These are phyloP conservation scores for Spatula clypeata DNA, from an alignment of 2,797 vertebrate genomes.

Conservation along the genomic window DNA sequence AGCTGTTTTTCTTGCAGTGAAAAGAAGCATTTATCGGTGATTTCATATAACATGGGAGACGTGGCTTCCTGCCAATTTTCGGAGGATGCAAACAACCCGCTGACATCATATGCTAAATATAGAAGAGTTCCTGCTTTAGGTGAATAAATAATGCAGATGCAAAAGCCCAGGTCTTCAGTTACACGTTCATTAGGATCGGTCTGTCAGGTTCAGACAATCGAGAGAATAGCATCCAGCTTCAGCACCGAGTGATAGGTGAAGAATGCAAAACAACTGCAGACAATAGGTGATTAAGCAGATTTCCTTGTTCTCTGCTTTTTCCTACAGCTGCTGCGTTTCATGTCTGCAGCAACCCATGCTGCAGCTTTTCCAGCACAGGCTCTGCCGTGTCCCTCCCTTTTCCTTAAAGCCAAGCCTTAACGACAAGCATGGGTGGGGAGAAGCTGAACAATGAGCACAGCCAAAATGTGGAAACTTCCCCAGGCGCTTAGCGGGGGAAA, in stretches of 20 bases:
- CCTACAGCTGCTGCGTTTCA: constrained; percentile 24
- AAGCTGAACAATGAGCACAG: constrained; percentile 29
- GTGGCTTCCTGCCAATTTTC: constrained; percentile 83
- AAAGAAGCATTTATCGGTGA: constrained; percentile 85
- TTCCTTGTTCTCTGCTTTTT: constrained; percentile 40
- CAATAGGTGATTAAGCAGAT: constrained; percentile 59
- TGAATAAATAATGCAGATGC: constrained; percentile 83
- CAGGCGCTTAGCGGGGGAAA: not conserved
- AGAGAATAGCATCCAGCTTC: constrained; percentile 71
- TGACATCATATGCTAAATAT: constrained; percentile 87
- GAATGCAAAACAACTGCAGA: constrained; percentile 62
- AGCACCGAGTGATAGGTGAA: constrained; percentile 59
- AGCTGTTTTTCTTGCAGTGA: constrained; percentile 85
- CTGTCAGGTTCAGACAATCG: constrained; percentile 78
- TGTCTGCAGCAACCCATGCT: not conserved
- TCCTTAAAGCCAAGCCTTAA: constrained; percentile 33
- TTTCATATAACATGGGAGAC: constrained; percentile 87
- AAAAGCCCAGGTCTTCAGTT: constrained; percentile 73
- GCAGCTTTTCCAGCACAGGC: constrained; percentile 27
- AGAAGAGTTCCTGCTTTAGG: constrained; percentile 80
- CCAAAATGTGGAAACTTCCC: constrained; percentile 13
- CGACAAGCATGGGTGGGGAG: constrained; percentile 22
- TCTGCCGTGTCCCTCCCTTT: not conserved
- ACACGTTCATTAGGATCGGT: constrained; percentile 75
- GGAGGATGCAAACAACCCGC: constrained; percentile 81